phyloP scores from a whole-genome alignment of 53 echinoderm and acorn worm species.

The Patiria pectinifera region DNA sequence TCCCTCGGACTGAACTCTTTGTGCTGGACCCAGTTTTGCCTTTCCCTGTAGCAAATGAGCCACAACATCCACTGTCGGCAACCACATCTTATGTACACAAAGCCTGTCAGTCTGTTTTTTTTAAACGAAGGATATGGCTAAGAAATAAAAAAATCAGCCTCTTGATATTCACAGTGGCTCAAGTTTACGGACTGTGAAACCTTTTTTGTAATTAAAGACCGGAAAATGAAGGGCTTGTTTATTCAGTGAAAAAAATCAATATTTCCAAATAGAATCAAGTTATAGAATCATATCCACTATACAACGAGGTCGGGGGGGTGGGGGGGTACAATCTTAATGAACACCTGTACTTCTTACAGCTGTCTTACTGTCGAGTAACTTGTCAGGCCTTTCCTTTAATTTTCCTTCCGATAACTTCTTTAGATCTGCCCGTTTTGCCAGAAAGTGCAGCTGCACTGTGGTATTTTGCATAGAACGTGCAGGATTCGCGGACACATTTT shows the following conservation, averaged over 20 bases:
- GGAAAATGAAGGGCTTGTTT: too few species aligned
- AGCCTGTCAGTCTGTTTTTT: neutral
- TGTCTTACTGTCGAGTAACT: too few species aligned
- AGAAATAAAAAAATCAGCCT: neutral
- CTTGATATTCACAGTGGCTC: neutral
- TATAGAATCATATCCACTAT: too few species aligned
- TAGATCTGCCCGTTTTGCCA: neutral
- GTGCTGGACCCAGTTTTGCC: neutral
- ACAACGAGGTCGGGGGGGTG: too few species aligned
- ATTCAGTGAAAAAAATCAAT: neutral
- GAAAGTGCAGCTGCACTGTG: neutral
- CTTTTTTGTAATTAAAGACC: neutral
- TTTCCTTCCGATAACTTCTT: too few species aligned
- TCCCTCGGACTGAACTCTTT: neutral
- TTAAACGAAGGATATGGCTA: neutral
- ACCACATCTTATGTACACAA: neutral
- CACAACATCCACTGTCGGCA: neutral
- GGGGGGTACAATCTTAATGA: too few species aligned
- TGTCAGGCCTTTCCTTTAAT: too few species aligned
- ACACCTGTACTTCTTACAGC: too few species aligned
- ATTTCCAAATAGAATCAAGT: neutral
- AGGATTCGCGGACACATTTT: neutral
- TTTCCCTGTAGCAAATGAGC: neutral
- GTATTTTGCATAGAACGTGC: neutral
- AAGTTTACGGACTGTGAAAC: neutral